Base-by-base conservation (phyloP, 2,888 invertebrate species). In the Drosophila nigricruria region DNA sequence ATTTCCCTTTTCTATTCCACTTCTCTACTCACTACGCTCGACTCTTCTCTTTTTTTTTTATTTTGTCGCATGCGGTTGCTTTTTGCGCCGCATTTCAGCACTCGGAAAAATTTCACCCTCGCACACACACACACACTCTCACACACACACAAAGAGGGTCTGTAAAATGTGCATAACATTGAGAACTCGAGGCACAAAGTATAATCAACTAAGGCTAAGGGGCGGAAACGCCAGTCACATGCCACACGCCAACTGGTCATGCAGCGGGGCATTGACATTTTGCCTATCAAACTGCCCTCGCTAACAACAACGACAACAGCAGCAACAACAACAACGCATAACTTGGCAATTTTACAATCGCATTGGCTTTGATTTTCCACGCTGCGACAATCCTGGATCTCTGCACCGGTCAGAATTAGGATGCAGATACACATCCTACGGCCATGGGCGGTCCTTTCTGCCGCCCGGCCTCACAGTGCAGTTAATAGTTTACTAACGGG, bases 231-330 rank as follows among this genome's bases (percentile, higher is more conserved):
- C 56, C 64, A 79, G 54, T 38, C 54, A 47, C 34, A 45, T 27
- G 50, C 54, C 52, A 57, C 63, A 57, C 38, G 72, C 40, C 53
- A 62, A 75, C 79, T 66, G 76, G 53, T 50, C 82, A 69, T 52
- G 67, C 71, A 40, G 49, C 30, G 82, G 84, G 88, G 70, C 89
- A 84, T 78, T 84, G 84, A 84, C 84, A 89, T 78, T 87, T 85
- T 71, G 80, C 63, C 85, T 82, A 79, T 72, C 65, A 53, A 66
- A 66, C 66, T 76, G 70, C 73, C 77, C 66, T 61, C 53, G 67
- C 65, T 43, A 45, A 3, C 49, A 38, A 58, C 68, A 45, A 34
- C 67, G 27, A 54, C 42, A 58, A 32, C 50, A 54, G 23, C 49
- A 43, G 34, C 49, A 49, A 10, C 27, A 59, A 60, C 61, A 49